Conservation (phyloP, 2,888 invertebrate genomes). For the Oeneis ivallda region DNA sequence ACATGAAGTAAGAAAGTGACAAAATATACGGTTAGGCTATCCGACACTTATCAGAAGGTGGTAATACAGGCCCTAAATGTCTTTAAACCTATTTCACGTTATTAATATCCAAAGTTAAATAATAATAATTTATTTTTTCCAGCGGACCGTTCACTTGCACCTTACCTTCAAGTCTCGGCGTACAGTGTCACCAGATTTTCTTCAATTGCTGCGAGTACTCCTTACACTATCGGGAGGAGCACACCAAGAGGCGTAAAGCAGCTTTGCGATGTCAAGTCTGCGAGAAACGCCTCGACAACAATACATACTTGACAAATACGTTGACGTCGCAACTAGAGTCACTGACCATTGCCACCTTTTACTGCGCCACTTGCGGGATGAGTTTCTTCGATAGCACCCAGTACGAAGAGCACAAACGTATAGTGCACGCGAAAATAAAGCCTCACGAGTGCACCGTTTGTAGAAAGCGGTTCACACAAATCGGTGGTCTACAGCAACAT, state of each 20-base stretch:
- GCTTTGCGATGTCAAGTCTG: slow-evolving; percentile 76
- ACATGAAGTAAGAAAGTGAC: too few relatives aligned
- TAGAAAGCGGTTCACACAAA: slow-evolving; percentile 72
- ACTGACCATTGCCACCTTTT: slow-evolving; percentile 49
- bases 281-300: slow-evolving; percentile 69
- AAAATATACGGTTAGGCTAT: too few relatives aligned
- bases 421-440: slow-evolving; percentile 67
- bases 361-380: slow-evolving; percentile 63
- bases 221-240: slow-evolving; percentile 71
- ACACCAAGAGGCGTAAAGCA: slow-evolving; percentile 73
- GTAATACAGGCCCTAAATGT: too few relatives aligned
- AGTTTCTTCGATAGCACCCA: slow-evolving; percentile 59
- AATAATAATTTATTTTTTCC: slow-evolving; percentile 30
- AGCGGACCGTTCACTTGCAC: slow-evolving; percentile 76
- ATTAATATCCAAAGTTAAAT: too few relatives aligned
- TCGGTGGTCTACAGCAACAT: slow-evolving; percentile 74
- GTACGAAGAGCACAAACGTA: slow-evolving; percentile 67
- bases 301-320: slow-evolving; percentile 47
- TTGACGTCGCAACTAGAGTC: slow-evolving; percentile 47
- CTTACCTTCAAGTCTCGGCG: slow-evolving; percentile 63
- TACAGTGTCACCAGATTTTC: slow-evolving; percentile 71
- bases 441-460: slow-evolving; percentile 72
- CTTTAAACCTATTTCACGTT: too few relatives aligned
- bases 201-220: slow-evolving; percentile 77
- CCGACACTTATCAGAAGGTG: too few relatives aligned